Base-by-base conservation (phyloP, 1,140 invertebrate genomes). In the Lasioglossum albipes region DNA sequence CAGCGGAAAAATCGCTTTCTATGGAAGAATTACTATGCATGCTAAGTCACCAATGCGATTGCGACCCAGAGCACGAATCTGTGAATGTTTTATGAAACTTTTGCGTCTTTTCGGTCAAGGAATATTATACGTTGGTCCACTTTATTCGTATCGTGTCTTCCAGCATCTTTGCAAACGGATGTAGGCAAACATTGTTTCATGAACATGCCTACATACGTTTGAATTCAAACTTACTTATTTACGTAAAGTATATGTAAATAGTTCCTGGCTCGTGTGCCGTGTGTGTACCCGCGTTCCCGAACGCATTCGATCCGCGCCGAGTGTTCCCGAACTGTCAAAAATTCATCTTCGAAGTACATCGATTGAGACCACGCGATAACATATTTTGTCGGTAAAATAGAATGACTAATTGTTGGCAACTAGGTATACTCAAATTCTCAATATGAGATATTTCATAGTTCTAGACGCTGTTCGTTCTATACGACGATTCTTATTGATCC, bases 1-100 rank as follows among this genome's bases (percentile, higher is more conserved):
- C 2, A 61, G 4, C 16, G 16, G 27, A 71, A 71, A 49, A 72
- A 71, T 31, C 57, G 12, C 59, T 78, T 77, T 78, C 59, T 31
- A 7, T 52, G 41, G 49, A 52, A 1, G 70, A 49, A 2, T 13
- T 41, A 52, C 31, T 41, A 27, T 27, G n/a, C 5, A 49, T 41
- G 13, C 45, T 45, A 70, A 77, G 41, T 71, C 42, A 22, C 20
- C 0, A 12, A 10, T 18, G 7, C 2, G 12, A 31, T 1, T 49
- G 22, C 20, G 49, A 66, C 36, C 0, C 20, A 16, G 36, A 16
- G 13, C 31, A 65, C 36, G 36, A 36, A 36, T 36, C 3, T 36
- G 1, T 13, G 7, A 65, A 36, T 20, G 18, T 41, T 42, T 42
- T 12, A 18, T 18, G 22, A 4, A 62, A 62, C 20, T 13, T 27